phyloP scores from a whole-genome alignment of 2,797 vertebrate genomes.

The Onychomys arenicola region DNA sequence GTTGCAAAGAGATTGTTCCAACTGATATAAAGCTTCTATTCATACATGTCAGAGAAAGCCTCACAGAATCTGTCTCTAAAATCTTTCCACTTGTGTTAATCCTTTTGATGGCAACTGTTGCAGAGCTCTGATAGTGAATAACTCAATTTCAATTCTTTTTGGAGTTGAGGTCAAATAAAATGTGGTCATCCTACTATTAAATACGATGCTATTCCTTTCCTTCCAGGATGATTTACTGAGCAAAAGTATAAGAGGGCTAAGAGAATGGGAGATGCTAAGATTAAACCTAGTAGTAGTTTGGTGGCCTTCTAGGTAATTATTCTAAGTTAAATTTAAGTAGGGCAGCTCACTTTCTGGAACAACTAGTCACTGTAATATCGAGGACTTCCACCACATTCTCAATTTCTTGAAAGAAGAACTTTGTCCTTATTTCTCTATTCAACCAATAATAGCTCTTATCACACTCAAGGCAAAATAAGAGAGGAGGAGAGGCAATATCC shows the following conservation, averaged over 20 bases:
- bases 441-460: not conserved
- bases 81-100: not conserved
- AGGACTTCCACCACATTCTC: not conserved
- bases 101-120: not conserved
- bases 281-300: not conserved
- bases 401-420: not conserved
- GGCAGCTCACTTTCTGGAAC: not conserved
- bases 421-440: conserved; percentile 28
- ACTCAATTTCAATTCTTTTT: conserved; percentile 31
- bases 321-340: conserved; percentile 12
- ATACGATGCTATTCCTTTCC: not conserved
- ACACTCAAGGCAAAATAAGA: not conserved
- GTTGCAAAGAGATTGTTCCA: not conserved
- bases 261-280: not conserved
- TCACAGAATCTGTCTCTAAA: not conserved
- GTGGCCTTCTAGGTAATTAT: not conserved
- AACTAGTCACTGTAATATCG: not conserved
- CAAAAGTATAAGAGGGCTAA: not conserved
- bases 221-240: conserved; percentile 6
- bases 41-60: not conserved
- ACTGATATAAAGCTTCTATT: conserved; percentile 4
- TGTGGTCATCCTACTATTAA: not conserved
- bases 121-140: not conserved
- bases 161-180: not conserved
- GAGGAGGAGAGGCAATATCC: not conserved